phyloP scores from a whole-genome alignment of 1,140 invertebrate genomes.

The Hylaeus anthracinus region DNA sequence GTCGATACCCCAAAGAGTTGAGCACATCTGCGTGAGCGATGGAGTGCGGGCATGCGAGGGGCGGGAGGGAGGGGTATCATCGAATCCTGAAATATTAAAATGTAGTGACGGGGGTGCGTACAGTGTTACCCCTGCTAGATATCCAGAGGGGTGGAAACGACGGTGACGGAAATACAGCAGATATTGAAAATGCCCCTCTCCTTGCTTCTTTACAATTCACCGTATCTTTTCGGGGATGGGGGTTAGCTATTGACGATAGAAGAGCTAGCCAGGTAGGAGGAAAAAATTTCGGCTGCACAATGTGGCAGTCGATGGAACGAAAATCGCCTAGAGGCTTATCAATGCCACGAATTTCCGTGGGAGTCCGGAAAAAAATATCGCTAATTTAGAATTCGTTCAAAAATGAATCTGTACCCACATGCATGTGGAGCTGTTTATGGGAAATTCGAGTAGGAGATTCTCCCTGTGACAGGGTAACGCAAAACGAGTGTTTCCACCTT shows the following conservation, averaged over 20 bases:
- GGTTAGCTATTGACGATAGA: constrained; percentile 40
- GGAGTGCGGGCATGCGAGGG: background rate
- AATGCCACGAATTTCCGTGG: constrained; percentile 13
- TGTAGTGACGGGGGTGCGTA: constrained; percentile 62
- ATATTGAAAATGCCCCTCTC: constrained; percentile 73
- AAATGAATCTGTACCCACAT: no score
- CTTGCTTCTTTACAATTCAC: constrained; percentile 67
- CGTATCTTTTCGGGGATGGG: constrained; percentile 44
- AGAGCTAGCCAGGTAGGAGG: constrained; percentile 16
- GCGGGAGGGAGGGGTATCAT: constrained; percentile 50
- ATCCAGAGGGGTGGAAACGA: constrained; percentile 58
- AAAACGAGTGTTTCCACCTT: constrained; percentile 62
- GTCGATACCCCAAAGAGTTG: constrained; percentile 18
- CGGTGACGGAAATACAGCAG: constrained; percentile 74
- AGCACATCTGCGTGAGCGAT: constrained; percentile 46
- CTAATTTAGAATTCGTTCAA: no score
- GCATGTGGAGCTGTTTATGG: no score
- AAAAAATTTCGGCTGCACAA: constrained; percentile 25
- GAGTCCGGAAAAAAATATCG: constrained; percentile 20
- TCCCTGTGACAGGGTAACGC: background rate
- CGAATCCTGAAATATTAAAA: constrained; percentile 72
- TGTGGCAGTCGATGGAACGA: constrained; percentile 22
- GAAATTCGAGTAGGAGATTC: no score
- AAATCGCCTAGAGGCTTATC: constrained; percentile 41
- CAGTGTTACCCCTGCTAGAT: constrained; percentile 62